Evolutionary conservation across 2,888 invertebrate genomes (phyloP), one percentile per base, ranked within the genome.

Genomic region (Tipula vernalis): DNA sequence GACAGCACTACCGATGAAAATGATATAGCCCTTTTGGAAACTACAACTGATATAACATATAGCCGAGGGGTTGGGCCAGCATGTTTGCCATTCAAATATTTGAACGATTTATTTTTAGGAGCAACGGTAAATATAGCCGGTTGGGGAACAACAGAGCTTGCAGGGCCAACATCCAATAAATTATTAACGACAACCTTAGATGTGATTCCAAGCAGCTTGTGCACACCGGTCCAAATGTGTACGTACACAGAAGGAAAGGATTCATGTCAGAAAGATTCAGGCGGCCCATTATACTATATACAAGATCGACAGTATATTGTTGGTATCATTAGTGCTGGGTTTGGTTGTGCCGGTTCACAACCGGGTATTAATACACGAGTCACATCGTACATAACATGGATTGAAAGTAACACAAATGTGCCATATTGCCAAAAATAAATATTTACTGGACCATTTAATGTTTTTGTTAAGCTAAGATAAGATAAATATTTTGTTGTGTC

Each of bases 351-450:
- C 10, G 89, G 91, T 0, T 88, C 88, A 6, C 88, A 89, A 87
- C 93, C 94, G 0, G 92, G 92, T 42, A 91, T 94, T 2, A 94
- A 94, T 89, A 93, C 93, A 0, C 91, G 93, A 87, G 91, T 95
- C 3, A 92, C 93, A n/a, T 90, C 92, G 0, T 94, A 91, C 89
- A 88, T 94, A 2, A 90, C 92, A 13, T 95, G 94, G 94, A 94
- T 95, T 84, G n/a, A 36, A 39, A 84, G 15, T 84, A 84, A 84
- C 39, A 39, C 84, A 41, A 84, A 84, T 13, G 84, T 39, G 6
- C 8, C 13, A 8, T 84, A 84, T 39, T 84, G 84, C 5, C 36
- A 15, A 41, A 84, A 84, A n/a, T 84, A 41, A 84, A 84, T 84
- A 84, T 71, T 71, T 28, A 71, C 3, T 71, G 28, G 28, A 8